Base-by-base conservation (phyloP, 2,113 vertebrate genomes). In the Sceloporus tristichus region DNA sequence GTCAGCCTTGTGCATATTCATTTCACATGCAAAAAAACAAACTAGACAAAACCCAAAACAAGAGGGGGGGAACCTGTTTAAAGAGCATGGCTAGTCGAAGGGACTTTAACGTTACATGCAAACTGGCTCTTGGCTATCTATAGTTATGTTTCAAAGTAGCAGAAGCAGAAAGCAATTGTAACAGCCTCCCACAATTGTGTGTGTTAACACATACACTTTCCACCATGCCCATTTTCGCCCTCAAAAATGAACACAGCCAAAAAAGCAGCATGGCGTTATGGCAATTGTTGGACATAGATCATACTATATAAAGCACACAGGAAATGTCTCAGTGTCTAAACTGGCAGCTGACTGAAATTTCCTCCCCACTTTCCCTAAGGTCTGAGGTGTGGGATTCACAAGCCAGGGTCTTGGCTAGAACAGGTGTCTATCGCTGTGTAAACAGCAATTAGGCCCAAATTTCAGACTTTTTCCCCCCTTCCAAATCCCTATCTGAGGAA, bases 401-500 rank as follows among this genome's bases (percentile, higher is more conserved):
- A 96, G 96, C 97, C 96, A 97, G 96, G 96, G 97, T 97, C 97
- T 97, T 95, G 96, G 97, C 96, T 95, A 96, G 97, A 98, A 98
- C 96, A 97, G 97, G 97, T 97, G 98, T 98, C 98, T 98, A 97
- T 98, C 96, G 96, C 97, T 97, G 97, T 98, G 97, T 98, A 97
- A 97, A 97, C 96, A 97, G 97, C 98, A 98, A 98, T 99, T 99
- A 99, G 97, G 97, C 96, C 97, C 97, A 97, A 97, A 97, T 98
- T 98, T 98, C 97, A 96, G 96, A 96, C 95, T 96, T 96, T 97
- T n/a, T 53, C 19, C n/a, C 70, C 25, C 10, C 11, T 9, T 18
- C 79, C 96, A 96, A 97, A 97, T 97, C 97, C 97, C 96, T 97
- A 97, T 98, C 96, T 96, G 97, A 97, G 97, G 97, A 97, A 97